Evolutionary conservation across 2,113 vertebrate genomes (phyloP).

Genomic region (Lates calcarifer): DNA sequence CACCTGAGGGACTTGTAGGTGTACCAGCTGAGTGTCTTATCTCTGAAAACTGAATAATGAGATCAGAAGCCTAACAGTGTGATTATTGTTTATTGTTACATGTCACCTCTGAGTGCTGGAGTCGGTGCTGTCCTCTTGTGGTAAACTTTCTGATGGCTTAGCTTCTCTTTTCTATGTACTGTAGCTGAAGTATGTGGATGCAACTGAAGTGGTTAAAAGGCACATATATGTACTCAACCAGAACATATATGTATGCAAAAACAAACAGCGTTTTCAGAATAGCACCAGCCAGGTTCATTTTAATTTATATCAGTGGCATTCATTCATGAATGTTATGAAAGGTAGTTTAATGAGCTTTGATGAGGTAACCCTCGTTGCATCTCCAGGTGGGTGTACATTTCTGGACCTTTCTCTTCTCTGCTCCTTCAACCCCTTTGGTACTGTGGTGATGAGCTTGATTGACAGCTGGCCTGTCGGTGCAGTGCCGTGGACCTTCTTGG

Average conservation of each 20-base stretch:
- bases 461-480: constrained; percentile 15
- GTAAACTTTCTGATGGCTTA: constrained; percentile 15
- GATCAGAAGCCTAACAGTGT: background rate
- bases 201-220: background rate
- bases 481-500: constrained; percentile 9
- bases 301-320: background rate
- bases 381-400: constrained; percentile 21
- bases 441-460: constrained; percentile 17
- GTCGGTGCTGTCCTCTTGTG: constrained; percentile 15
- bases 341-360: constrained; percentile 9
- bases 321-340: background rate
- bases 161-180: background rate
- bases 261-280: background rate
- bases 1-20: constrained; percentile 10
- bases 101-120: constrained; percentile 18
- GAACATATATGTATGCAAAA: background rate
- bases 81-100: constrained; percentile 21
- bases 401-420: constrained; percentile 8
- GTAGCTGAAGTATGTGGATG: background rate
- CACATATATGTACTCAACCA: background rate
- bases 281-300: background rate
- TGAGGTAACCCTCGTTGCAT: background rate
- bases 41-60: constrained; percentile 12
- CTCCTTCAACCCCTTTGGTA: constrained; percentile 26
- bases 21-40: background rate